A percentile compares a stretch with the other conserved stretches of the same genome.
Conservation (phyloP, 1,140 invertebrate species). For the Pachyrhynchus sulphureomaculatus region DNA sequence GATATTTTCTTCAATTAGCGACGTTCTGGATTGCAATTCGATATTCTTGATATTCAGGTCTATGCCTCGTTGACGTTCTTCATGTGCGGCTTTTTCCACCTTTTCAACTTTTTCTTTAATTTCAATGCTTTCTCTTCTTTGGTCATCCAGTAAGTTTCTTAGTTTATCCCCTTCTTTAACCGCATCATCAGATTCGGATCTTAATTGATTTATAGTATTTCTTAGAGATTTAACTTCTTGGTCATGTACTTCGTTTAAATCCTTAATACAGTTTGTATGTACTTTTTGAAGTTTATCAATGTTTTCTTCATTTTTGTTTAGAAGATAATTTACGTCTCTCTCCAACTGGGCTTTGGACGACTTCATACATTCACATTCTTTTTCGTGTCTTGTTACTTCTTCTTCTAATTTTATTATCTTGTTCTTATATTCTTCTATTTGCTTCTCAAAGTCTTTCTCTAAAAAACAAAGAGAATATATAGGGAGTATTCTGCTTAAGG, state of each 20-base stretch:
- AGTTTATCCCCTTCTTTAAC: constrained; percentile 13
- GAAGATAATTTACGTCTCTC: constrained; percentile 35
- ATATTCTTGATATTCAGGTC: constrained; percentile 20
- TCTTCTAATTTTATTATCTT: constrained; percentile 23
- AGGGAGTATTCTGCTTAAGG: no score
- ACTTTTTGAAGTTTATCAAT: constrained; percentile 38
- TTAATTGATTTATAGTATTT: constrained; percentile 24
- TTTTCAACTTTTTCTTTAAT: constrained; percentile 33
- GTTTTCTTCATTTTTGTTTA: constrained; percentile 34
- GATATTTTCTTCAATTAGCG: constrained; percentile 1
- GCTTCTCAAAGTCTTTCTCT: background rate
- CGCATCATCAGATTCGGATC: constrained; percentile 3
- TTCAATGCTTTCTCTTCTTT: constrained; percentile 24
- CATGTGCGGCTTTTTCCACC: constrained; percentile 22
- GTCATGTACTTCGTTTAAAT: constrained; percentile 29
- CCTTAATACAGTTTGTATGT: constrained; percentile 31
- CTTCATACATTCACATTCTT: constrained; percentile 34
- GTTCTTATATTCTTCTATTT: background rate
- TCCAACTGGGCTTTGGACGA: constrained; percentile 37
- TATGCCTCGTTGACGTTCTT: constrained; percentile 20
- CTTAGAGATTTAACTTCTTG: constrained; percentile 32
- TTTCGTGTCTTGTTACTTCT: constrained; percentile 34
- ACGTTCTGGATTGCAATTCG: constrained; percentile 1
- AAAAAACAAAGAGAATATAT: background rate
- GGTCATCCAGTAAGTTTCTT: constrained; percentile 24